A percentile compares a stretch with the other conserved stretches of the same genome.
Evolutionary conservation across 2,797 vertebrate genomes (phyloP).

Genomic region (Sebastes flavidus): DNA sequence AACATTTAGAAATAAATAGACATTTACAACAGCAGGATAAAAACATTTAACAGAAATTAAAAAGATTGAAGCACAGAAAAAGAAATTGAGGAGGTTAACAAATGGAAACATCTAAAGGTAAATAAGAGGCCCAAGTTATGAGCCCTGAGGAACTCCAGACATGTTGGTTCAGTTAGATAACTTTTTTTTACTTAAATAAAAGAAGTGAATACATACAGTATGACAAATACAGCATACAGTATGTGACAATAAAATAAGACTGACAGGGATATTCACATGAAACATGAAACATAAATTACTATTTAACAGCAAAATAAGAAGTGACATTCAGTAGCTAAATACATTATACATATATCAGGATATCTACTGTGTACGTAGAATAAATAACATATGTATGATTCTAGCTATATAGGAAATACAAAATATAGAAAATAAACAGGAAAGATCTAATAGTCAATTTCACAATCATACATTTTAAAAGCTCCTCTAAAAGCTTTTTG

Average conservation of each 20-base stretch:
- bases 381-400: not conserved
- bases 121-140: not conserved
- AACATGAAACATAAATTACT: not conserved
- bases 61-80: not conserved
- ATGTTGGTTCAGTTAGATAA: not conserved
- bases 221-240: not conserved
- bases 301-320: not conserved
- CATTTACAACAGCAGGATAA: not conserved
- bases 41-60: not conserved
- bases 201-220: not conserved
- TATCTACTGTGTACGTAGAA: rapidly evolving
- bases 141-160: not conserved
- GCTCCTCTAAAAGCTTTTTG: too few relatives aligned
- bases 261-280: not conserved
- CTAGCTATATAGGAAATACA: not conserved
- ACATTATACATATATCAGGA: not conserved
- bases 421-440: not conserved
- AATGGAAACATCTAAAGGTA: not conserved
- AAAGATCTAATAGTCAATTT: too few relatives aligned
- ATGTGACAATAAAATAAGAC: not conserved
- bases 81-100: not conserved
- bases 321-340: not conserved
- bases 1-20: not conserved
- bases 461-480: too few relatives aligned
- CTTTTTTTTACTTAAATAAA: not conserved